phyloP scores from a whole-genome alignment of 2,113 vertebrate genomes.

The Albula goreensis region DNA sequence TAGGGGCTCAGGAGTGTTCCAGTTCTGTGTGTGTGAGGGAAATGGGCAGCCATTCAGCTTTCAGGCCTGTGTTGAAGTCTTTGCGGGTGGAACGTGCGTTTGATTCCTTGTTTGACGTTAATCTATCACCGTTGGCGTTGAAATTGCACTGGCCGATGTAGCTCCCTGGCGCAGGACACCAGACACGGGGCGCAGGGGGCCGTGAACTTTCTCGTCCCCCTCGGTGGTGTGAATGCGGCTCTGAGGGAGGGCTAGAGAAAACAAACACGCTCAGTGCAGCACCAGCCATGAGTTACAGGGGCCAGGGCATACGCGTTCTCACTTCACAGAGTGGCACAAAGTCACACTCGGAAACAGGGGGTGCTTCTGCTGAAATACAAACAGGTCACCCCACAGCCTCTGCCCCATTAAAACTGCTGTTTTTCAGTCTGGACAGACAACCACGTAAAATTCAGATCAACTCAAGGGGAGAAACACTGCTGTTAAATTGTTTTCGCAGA shows the following conservation, averaged over 20 bases:
- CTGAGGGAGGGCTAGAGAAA: neutral
- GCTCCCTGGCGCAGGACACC: conserved; percentile 4
- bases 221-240: neutral
- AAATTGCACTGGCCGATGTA: neutral
- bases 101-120: conserved; percentile 39
- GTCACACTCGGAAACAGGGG: neutral
- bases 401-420: neutral
- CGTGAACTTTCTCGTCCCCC: conserved; percentile 24
- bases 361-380: neutral
- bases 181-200: conserved; percentile 19
- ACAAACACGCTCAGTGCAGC: neutral
- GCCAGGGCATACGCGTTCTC: neutral
- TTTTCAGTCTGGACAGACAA: neutral
- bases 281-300: neutral
- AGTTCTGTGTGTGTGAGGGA: neutral
- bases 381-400: neutral
- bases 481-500: neutral
- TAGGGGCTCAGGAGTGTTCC: neutral
- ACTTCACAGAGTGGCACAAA: neutral
- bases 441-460: neutral
- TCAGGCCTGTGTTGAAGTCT: conserved; percentile 43
- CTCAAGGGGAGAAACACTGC: neutral
- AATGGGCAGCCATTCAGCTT: neutral
- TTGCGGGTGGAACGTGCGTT: conserved; percentile 30
- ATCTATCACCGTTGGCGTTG: conserved; percentile 28